These are phyloP conservation scores for Mormyrus lacerda DNA, from an alignment of 2,113 vertebrate species.

Conservation along the genomic window DNA sequence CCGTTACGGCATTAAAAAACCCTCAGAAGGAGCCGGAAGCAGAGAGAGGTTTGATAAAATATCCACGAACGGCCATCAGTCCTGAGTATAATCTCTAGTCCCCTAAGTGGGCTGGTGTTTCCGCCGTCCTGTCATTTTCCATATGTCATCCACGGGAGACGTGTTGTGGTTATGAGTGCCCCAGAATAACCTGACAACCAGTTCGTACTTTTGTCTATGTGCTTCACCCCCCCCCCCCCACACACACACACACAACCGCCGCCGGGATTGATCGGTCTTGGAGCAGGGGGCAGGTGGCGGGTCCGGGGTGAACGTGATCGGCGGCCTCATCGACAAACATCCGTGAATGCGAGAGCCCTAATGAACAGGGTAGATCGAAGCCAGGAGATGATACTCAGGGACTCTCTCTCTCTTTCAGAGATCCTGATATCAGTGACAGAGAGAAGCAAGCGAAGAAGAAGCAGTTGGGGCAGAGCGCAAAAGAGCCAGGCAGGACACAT, in stretches of 20 bases:
- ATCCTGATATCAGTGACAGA: background rate
- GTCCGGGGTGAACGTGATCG: background rate
- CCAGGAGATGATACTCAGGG: background rate
- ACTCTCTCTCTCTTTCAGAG: background rate
- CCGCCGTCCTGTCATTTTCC: background rate
- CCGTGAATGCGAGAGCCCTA: background rate
- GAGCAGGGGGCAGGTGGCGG: background rate
- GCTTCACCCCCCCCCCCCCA: background rate
- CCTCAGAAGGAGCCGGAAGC: background rate
- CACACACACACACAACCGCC: background rate
- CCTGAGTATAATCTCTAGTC: background rate
- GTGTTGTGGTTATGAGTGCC: background rate
- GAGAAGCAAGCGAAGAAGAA: background rate
- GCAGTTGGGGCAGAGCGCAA: background rate
- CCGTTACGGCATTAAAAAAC: background rate
- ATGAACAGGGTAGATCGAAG: conserved; percentile 17
- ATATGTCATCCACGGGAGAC: background rate
- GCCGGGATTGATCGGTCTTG: background rate
- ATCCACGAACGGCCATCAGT: background rate
- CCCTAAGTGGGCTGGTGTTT: background rate
- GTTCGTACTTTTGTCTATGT: background rate
- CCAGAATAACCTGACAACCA: background rate
- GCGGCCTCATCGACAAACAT: conserved; percentile 15
- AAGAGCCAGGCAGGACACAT: background rate
- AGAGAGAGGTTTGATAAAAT: background rate